Conservation (phyloP, 1,140 invertebrate genomes). For the Helicorthomorpha holstii region DNA sequence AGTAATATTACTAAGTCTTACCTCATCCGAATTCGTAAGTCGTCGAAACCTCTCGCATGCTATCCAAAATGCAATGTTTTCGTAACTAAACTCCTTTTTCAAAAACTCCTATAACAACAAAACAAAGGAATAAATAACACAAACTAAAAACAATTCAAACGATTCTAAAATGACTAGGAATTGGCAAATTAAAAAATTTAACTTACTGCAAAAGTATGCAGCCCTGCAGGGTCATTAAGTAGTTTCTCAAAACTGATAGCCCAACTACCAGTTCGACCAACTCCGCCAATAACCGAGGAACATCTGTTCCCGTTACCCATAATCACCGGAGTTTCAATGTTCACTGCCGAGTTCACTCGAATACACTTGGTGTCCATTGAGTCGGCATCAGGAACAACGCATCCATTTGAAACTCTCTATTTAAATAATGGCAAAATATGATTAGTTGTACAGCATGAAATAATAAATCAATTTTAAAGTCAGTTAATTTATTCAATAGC, state of each 20-base stretch:
- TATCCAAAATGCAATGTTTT: constrained; percentile 93
- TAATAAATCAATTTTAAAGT: too few relatives aligned
- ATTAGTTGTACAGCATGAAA: too few relatives aligned
- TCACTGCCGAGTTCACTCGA: too few relatives aligned
- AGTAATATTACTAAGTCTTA: too few relatives aligned
- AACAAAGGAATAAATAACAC: constrained; percentile 10
- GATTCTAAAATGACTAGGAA: neutral
- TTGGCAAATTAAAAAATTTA: constrained; percentile 5
- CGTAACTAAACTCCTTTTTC: constrained; percentile 89
- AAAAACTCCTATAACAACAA: constrained; percentile 58
- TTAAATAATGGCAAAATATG: too few relatives aligned
- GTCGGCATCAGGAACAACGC: too few relatives aligned
- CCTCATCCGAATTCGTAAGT: constrained; percentile 22
- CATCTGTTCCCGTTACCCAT: constrained; percentile 10
- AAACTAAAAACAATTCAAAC: constrained; percentile 2
- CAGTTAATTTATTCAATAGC: too few relatives aligned
- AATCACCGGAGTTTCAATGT: too few relatives aligned
- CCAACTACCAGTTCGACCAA: constrained; percentile 39
- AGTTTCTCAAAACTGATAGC: constrained; percentile 76
- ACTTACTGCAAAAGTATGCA: constrained; percentile 74
- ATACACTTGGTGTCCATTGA: too few relatives aligned
- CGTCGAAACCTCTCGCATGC: constrained; percentile 68
- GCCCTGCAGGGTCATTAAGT: constrained; percentile 62
- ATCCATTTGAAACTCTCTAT: too few relatives aligned
- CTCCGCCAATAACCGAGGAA: constrained; percentile 20